Conservation (phyloP, 2,888 invertebrate genomes). For the Notocelia uddmanniana region DNA sequence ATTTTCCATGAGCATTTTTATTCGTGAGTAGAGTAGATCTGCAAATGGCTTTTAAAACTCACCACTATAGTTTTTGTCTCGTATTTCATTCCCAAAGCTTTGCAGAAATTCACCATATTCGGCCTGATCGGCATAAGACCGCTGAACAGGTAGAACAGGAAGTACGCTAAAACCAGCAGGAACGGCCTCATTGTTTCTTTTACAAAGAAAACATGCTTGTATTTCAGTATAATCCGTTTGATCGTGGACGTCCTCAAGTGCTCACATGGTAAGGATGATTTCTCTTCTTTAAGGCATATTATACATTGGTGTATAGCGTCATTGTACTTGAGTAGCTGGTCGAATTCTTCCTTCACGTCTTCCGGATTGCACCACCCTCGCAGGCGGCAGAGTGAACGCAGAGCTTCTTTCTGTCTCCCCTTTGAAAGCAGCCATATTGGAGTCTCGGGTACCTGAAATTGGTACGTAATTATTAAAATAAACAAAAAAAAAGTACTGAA, state of each 20-base stretch:
- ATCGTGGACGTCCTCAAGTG: constrained; percentile 63
- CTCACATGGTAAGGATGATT: constrained; percentile 59
- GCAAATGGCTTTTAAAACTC: constrained; percentile 57
- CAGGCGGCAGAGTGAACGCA: constrained; percentile 82
- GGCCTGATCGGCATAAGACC: constrained; percentile 82
- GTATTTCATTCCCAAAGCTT: constrained; percentile 78
- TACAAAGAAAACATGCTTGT: constrained; percentile 73
- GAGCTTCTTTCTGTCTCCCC: constrained; percentile 82
- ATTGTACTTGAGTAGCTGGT: constrained; percentile 77
- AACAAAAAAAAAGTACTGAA: too few species aligned
- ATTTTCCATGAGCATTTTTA: not conserved
- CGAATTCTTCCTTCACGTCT: constrained; percentile 82
- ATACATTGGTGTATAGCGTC: constrained; percentile 68
- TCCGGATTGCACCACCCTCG: constrained; percentile 84
- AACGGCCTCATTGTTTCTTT: constrained; percentile 85
- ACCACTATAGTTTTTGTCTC: constrained; percentile 79
- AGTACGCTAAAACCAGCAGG: constrained; percentile 80
- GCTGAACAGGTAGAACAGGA: constrained; percentile 82
- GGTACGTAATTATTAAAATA: not conserved
- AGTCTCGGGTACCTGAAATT: constrained; percentile 84
- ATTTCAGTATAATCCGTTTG: constrained; percentile 60
- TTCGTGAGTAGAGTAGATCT: not conserved
- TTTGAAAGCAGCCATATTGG: constrained; percentile 87
- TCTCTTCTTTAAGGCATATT: constrained; percentile 68
- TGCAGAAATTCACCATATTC: constrained; percentile 85